Base-by-base conservation (phyloP, 2,113 vertebrate species). In the Serilophus lunatus region DNA sequence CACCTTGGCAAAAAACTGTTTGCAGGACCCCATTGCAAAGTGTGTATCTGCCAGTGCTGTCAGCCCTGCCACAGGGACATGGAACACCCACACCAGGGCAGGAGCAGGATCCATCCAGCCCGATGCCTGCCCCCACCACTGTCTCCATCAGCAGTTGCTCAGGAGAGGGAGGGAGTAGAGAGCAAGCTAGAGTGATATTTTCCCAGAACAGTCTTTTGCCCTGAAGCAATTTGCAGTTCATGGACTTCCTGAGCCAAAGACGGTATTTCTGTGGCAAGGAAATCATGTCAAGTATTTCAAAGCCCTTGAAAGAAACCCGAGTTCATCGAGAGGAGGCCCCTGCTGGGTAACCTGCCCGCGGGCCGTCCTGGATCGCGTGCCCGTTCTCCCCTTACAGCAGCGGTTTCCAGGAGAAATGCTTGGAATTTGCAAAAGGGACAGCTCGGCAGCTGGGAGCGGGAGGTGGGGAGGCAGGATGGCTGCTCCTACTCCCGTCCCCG, bases 361-460 rank as follows among this genome's bases (percentile, higher is more conserved):
- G 60, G 35, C 26, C 0, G 5, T 15, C 6, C 9, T 12, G 53
- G 26, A 31, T 63, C 2, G 5, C 2, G 4, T 11, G 50, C 31
- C 2, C 3, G 3, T 12, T 7, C 20, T 18, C 65, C 25, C 2
- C 51, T 44, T 35, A 4, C 57, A 11, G 1, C 6, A 0, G 0
- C 0, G 13, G 2, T 45, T 71, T 60, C 31, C 44, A 1, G 61
- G 42, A 45, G n/a, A 38, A 6, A 5, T 0, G 25, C n/a, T 22
- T 6, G 35, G 51, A 5, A 9, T 22, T 17, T 3, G n/a, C 20
- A 6, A 50, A 65, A 28, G 23, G 8, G 35, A 9, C 7, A 8
- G 44, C 25, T 22, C 5, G 29, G 7, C 10, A 0, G 2, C 19
- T 3, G 47, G 54, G 18, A 35, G 54, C 28, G 0, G 69, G 9